Conservation (phyloP, 2,113 vertebrate species). For the Mustela lutreola region DNA sequence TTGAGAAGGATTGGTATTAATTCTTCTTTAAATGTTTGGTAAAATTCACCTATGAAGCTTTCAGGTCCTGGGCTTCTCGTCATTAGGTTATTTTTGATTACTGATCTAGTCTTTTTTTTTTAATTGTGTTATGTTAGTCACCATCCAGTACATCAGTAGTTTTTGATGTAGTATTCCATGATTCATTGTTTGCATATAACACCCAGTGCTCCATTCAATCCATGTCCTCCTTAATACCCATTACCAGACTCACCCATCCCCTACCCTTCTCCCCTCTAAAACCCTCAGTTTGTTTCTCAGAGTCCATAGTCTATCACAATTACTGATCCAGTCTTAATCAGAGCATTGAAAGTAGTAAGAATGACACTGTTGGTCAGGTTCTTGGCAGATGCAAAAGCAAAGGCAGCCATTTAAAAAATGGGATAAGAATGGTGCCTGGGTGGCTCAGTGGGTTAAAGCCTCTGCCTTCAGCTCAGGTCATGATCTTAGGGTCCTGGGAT, state of each 20-base stretch:
- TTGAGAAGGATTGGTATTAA: not conserved
- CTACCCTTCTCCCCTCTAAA: too few species aligned
- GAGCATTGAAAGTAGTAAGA: not conserved
- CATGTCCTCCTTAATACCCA: too few species aligned
- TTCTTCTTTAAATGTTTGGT: not conserved
- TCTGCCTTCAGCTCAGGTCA: too few species aligned
- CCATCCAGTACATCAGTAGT: too few species aligned
- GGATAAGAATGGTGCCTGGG: not conserved
- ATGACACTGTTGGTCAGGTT: constrained; percentile 4
- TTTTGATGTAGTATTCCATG: too few species aligned
- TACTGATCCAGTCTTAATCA: not conserved
- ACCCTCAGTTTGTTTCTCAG: too few species aligned
- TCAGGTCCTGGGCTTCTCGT: not conserved
- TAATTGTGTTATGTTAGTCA: too few species aligned
- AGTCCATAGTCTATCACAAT: not conserved
- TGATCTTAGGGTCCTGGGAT: too few species aligned
- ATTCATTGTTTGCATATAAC: too few species aligned
- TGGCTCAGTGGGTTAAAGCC: too few species aligned
- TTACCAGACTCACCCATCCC: too few species aligned
- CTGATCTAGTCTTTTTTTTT: not conserved
- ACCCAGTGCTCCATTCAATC: too few species aligned
- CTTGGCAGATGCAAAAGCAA: constrained; percentile 11
- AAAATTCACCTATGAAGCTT: not conserved
- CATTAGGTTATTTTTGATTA: not conserved
- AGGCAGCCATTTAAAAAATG: not conserved